Base-by-base conservation (phyloP, 2,888 invertebrate species). In the Patella depressa region DNA sequence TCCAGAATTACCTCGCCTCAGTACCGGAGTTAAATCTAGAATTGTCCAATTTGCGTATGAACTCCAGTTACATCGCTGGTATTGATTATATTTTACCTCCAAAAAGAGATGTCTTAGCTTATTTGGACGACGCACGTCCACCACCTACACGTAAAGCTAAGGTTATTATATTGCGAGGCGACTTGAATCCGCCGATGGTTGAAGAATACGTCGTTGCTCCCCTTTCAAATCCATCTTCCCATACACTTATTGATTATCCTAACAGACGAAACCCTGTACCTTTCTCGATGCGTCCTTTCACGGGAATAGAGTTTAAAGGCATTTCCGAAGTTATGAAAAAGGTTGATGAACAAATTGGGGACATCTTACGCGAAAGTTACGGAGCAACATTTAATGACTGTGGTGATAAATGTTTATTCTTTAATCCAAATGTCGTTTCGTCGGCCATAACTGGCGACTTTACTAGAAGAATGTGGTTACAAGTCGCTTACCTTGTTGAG, bases 131-230 rank as follows among this genome's bases (percentile, higher is more conserved):
- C 17, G 19, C 54, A 17, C 78, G 78, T 14, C 70, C 74, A 0
- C 78, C 79, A 69, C 89, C 89, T 4, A 53, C 24, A 0, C 78
- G 89, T 53, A 80, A 85, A n/a, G 89, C 88, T 5, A 79, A 74
- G 9, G 87, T 88, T 29, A 74, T 86, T 1, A 79, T 89, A 65
- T 85, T 86, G 75, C 80, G 88, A 45, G 88, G 88, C 15, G 87
- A 88, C 76, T 74, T 73, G 65, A 45, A 72, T 9, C 82, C 80
- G 15, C 85, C 86, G 0, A 82, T 83, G n/a, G 82, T 88, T 19
- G 72, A 53, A 53, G 72, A 71, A 34, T 34, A 71, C 53, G 24
- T n/a, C n/a, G 72, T 53, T 29, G 57, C 59, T 4, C 83, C 83
- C 24, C 65, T 85, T 53, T 84, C 86, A 5, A 78, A 80, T 17